Evolutionary conservation across 2,888 invertebrate genomes (phyloP), one percentile per base, ranked within the genome.

Genomic region (Deilephila porcellus): DNA sequence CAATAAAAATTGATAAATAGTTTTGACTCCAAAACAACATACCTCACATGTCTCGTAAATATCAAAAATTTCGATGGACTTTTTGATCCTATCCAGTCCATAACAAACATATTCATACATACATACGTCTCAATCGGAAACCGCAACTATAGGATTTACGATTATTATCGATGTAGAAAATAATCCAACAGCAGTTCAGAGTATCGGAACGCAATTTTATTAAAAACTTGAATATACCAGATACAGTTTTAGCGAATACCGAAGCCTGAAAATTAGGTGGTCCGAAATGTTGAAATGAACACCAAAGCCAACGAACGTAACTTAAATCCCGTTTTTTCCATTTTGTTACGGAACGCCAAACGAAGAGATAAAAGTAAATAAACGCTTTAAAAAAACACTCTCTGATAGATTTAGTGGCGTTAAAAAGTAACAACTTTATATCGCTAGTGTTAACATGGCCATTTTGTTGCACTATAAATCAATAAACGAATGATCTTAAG

Each of bases 361-460:
- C 45, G 52, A 67, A 60, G 29, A 29, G 45, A 52, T 67, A 67
- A 67, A 52, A 67, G 25, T 67, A 52, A 52, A 67, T 52, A 67
- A 67, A 67, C 45, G 67, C 67, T 67, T 67, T 67, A 45, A 52
- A 67, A 37, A 67, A 52, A 25, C 67, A 67, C 25, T 67, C 67
- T 67, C 25, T 25, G 67, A 67, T 67, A 67, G 67, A 67, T 67
- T 67, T 67, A 67, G 67, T 67, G 67, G 52, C 52, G 11, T 67
- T 67, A 52, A 64, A 67, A 67, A 67, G 67, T 67, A 67, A 67
- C 67, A 67, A 52, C 52, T 52, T 67, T 67, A 52, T 52, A 67
- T 52, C 52, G 45, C 52, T 17, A 45, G 25, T 52, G 67, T 67
- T 67, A 67, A 52, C 67, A 52, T 67, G 25, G 67, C 67, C 52